These are phyloP conservation scores for Panagrolaimus sp. DNA, from an alignment of 1,140 invertebrate species.

Conservation along the genomic window DNA sequence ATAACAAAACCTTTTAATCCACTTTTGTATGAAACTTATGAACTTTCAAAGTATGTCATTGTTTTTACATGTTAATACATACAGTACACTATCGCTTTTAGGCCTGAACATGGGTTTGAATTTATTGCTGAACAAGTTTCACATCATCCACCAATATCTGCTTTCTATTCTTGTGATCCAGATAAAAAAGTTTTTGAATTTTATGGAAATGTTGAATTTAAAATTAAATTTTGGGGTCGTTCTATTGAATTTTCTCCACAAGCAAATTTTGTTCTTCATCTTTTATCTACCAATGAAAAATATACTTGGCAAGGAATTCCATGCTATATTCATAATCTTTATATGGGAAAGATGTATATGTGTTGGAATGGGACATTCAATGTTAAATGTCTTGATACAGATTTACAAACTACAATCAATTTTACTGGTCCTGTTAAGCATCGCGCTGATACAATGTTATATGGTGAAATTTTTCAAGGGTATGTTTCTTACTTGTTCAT, in stretches of 20 bases:
- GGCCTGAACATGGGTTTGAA: constrained; percentile 49
- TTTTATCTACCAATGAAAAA: constrained; percentile 68
- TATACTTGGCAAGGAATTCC: constrained; percentile 93
- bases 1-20: constrained; percentile 66
- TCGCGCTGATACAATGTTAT: background rate
- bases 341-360: constrained; percentile 92
- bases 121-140: constrained; percentile 97
- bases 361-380: constrained; percentile 65
- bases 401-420: background rate
- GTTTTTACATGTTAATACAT: too few relatives aligned
- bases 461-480: constrained; percentile 10
- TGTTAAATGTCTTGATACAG: background rate
- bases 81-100: too few relatives aligned
- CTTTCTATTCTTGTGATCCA: constrained; percentile 69
- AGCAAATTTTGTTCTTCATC: constrained; percentile 62
- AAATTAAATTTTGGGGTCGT: constrained; percentile 67
- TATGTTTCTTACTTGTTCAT: background rate
- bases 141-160: constrained; percentile 81
- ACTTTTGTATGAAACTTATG: constrained; percentile 62
- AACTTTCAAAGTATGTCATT: constrained; percentile 64
- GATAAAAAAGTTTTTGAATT: constrained; percentile 75
- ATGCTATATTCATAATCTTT: constrained; percentile 90
- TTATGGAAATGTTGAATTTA: constrained; percentile 71
- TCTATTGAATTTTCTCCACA: constrained; percentile 1
- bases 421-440: constrained; percentile 9